A percentile compares a stretch with the other conserved stretches of the same genome.
phyloP scores from a whole-genome alignment of 2,113 vertebrate genomes.

The Camelus bactrianus region DNA sequence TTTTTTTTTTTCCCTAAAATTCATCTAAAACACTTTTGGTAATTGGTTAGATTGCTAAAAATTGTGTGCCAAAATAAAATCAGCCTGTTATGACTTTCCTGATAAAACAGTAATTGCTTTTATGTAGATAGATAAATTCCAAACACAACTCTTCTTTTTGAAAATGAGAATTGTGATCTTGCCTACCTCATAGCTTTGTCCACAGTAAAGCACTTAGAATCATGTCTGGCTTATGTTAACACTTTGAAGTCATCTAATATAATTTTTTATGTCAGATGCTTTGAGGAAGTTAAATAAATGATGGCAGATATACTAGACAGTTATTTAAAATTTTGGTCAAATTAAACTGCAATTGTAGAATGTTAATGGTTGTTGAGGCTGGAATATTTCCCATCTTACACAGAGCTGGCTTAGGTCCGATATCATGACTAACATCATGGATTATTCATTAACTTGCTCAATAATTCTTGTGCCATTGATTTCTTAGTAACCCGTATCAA shows the following conservation, averaged over 20 bases:
- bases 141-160: not conserved
- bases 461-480: conserved; percentile 74
- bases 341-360: conserved; percentile 29
- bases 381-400: not conserved
- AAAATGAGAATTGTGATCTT: not conserved
- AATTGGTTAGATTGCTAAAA: not conserved
- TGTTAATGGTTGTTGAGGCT: not conserved
- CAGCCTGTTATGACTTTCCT: not conserved
- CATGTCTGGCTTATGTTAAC: not conserved
- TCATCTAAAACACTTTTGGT: not conserved
- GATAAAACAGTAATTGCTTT: not conserved
- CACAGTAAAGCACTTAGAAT: not conserved
- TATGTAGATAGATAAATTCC: not conserved
- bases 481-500: conserved; percentile 67
- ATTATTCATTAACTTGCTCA: conserved; percentile 75
- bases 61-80: not conserved
- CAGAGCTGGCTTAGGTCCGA: not conserved
- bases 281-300: conserved; percentile 1
- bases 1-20: not conserved
- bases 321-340: conserved; percentile 6
- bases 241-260: not conserved
- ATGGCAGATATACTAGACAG: not conserved
- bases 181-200: not conserved
- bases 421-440: conserved; percentile 57
- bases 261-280: not conserved